These are phyloP conservation scores for Xestoiulus laeticollis DNA, from an alignment of 2,888 invertebrate genomes.

Conservation along the genomic window DNA sequence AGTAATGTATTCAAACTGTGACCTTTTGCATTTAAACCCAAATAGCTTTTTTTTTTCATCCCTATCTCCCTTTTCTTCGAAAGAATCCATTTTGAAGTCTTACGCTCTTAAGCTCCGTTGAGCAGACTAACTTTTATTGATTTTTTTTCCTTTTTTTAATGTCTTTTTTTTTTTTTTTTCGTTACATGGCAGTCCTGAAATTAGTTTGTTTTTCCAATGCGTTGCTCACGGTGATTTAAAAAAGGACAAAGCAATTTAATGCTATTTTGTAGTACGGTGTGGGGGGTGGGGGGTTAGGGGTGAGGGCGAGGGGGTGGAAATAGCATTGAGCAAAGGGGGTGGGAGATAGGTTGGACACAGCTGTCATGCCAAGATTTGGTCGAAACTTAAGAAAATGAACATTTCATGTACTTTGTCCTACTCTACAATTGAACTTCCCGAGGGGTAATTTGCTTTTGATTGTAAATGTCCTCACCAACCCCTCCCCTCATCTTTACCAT, in stretches of 20 bases:
- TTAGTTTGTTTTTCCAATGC: constrained; percentile 49
- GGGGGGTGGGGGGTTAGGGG: neutral
- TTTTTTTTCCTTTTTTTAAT: constrained; percentile 43
- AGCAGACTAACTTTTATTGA: constrained; percentile 45
- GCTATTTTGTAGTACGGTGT: constrained; percentile 44
- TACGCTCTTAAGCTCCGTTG: constrained; percentile 44
- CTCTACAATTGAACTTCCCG: constrained; percentile 21
- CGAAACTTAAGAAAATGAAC: constrained; percentile 47
- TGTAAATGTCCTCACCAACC: neutral
- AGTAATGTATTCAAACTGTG: constrained; percentile 47
- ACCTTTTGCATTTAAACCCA: constrained; percentile 46
- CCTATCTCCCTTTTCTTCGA: constrained; percentile 21
- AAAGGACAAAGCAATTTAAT: constrained; percentile 48
- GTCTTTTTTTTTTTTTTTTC: constrained; percentile 41
- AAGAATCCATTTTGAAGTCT: constrained; percentile 44
- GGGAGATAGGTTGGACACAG: constrained; percentile 34
- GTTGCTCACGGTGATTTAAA: constrained; percentile 48
- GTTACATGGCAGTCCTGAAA: constrained; percentile 16
- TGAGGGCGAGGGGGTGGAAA: too few relatives aligned
- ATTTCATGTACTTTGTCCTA: constrained; percentile 45
- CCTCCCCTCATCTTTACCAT: neutral
- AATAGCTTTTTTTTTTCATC: neutral
- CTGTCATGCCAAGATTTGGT: constrained; percentile 43
- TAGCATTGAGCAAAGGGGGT: neutral
- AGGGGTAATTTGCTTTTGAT: constrained; percentile 39